phyloP scores from a whole-genome alignment of 35 echinoderm and acorn worm genomes.

The Holothuria glaberrima region DNA sequence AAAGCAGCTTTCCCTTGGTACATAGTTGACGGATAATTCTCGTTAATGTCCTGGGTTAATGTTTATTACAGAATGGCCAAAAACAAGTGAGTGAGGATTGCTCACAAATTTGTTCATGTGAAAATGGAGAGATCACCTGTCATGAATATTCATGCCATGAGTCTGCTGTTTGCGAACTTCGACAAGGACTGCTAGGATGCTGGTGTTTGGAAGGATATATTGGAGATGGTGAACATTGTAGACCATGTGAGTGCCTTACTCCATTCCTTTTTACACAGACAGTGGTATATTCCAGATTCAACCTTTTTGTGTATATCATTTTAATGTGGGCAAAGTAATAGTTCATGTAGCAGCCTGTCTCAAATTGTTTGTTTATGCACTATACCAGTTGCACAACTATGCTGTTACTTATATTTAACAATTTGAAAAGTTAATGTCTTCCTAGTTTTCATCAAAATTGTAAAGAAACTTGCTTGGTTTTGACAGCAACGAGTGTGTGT shows the following conservation, averaged over 20 bases:
- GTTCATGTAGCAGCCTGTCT: too few species aligned
- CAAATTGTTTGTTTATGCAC: too few species aligned
- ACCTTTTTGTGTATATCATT: too few species aligned
- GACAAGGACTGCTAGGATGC: slow-evolving; percentile 22
- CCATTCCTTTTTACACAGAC: neutral
- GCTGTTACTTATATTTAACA: too few species aligned
- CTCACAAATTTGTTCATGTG: slow-evolving; percentile 37
- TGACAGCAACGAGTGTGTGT: slow-evolving; percentile 28
- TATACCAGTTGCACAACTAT: too few species aligned
- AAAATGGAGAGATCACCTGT: neutral
- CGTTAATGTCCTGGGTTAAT: too few species aligned
- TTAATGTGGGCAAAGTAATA: too few species aligned
- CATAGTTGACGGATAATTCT: too few species aligned
- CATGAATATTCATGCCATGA: neutral
- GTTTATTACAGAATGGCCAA: slow-evolving; percentile 37
- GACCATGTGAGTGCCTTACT: slow-evolving; percentile 24
- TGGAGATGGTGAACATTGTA: slow-evolving; percentile 37
- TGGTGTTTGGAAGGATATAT: slow-evolving; percentile 47
- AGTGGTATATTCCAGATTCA: neutral
- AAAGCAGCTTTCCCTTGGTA: too few species aligned
- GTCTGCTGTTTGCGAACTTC: slow-evolving; percentile 35
- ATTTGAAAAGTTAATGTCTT: too few species aligned
- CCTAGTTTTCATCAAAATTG: too few species aligned
- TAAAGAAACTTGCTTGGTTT: neutral
- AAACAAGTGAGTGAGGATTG: slow-evolving; percentile 14